These are phyloP conservation scores for Accipiter virgatus DNA, from an alignment of 2,113 vertebrate species.

Conservation along the genomic window DNA sequence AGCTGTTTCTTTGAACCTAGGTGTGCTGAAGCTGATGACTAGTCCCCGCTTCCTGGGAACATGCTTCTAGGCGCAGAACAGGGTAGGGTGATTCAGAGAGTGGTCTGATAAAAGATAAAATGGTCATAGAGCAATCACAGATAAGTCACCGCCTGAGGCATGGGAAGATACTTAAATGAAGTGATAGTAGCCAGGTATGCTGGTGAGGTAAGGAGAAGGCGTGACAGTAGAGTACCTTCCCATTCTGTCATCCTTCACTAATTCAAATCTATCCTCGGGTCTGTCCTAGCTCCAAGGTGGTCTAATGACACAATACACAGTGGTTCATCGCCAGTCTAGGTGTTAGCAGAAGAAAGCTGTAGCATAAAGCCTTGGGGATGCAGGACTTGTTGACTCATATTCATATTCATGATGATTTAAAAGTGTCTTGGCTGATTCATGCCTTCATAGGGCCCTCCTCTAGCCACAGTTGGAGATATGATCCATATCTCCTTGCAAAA, in stretches of 20 bases:
- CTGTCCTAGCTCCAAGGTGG: conserved; percentile 7
- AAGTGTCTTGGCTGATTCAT: background rate
- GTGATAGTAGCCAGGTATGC: background rate
- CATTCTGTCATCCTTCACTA: conserved; percentile 29
- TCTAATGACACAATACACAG: background rate
- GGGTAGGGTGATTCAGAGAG: conserved; percentile 32
- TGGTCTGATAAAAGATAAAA: conserved; percentile 33
- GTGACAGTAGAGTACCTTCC: background rate
- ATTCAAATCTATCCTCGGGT: background rate
- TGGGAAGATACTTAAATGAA: conserved; percentile 6
- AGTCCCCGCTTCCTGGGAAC: conserved; percentile 27
- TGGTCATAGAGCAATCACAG: conserved; percentile 29
- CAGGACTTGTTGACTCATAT: background rate
- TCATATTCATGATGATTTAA: background rate
- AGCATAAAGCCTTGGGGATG: background rate
- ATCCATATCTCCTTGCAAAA: background rate
- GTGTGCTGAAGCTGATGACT: conserved; percentile 17
- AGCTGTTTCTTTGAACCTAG: background rate
- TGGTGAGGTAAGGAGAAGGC: background rate
- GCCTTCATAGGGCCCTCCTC: background rate
- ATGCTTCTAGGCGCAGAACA: background rate
- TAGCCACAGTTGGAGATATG: background rate
- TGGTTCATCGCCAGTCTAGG: background rate
- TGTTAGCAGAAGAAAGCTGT: background rate
- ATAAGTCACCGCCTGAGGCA: background rate